phyloP scores from a whole-genome alignment of 2,888 invertebrate species.

The Ferrisia virgata region DNA sequence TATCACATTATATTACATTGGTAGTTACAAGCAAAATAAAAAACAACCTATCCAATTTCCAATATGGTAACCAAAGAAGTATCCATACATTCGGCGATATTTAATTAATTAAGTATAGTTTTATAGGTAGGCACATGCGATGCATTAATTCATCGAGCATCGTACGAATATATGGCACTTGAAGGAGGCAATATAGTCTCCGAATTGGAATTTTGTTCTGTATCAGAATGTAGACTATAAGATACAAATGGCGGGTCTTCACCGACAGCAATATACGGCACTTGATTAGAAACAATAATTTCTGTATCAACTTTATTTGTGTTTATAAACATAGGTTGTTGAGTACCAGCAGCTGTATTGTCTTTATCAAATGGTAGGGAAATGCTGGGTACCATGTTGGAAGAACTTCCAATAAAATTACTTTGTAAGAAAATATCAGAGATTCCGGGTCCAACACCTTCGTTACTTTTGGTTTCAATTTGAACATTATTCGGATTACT shows the following conservation, averaged over 20 bases:
- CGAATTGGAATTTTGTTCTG: neutral
- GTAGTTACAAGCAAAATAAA: neutral
- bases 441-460: neutral
- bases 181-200: neutral
- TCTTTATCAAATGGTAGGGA: neutral
- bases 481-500: neutral
- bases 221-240: neutral
- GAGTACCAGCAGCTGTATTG: neutral
- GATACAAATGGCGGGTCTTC: neutral
- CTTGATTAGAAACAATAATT: neutral
- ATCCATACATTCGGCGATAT: neutral
- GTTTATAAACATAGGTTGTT: neutral
- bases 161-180: slow-evolving; percentile 6
- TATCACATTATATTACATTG: slow-evolving; percentile 28
- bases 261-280: neutral
- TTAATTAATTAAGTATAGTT: too few species aligned
- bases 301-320: neutral
- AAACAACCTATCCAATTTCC: neutral
- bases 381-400: neutral
- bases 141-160: neutral
- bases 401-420: neutral
- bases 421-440: neutral
- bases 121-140: too few species aligned
- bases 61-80: slow-evolving; percentile 16
- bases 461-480: neutral